These are phyloP conservation scores for Zeus faber DNA, from an alignment of 2,113 vertebrate species.

Conservation along the genomic window DNA sequence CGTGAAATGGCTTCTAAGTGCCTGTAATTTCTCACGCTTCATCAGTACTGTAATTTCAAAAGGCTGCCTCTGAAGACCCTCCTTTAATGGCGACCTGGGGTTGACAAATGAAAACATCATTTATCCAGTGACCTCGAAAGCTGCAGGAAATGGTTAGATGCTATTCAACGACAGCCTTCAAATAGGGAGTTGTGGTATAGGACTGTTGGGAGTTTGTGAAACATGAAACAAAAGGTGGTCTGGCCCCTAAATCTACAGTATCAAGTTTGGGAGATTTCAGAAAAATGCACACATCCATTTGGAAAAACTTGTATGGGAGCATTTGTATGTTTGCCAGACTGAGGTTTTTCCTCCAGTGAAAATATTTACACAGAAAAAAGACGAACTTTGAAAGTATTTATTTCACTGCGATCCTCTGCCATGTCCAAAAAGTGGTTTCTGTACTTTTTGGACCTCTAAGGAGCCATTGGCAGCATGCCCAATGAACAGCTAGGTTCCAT, in stretches of 20 bases:
- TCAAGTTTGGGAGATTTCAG: slow-evolving; percentile 67
- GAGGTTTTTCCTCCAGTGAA: slow-evolving; percentile 68
- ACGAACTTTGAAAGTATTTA: slow-evolving; percentile 64
- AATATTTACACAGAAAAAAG: slow-evolving; percentile 72
- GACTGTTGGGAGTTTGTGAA: slow-evolving; percentile 57
- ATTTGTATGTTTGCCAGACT: slow-evolving; percentile 65
- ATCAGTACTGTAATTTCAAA: slow-evolving; percentile 67
- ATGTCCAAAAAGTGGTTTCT: slow-evolving; percentile 67
- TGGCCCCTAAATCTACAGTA: slow-evolving; percentile 61
- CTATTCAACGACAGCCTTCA: slow-evolving; percentile 64
- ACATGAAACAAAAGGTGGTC: slow-evolving; percentile 73
- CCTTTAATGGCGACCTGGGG: slow-evolving; percentile 47
- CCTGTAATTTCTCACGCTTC: slow-evolving; percentile 72
- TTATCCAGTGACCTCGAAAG: slow-evolving; percentile 63
- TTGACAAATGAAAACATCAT: slow-evolving; percentile 70
- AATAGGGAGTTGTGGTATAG: slow-evolving; percentile 60
- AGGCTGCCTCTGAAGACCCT: slow-evolving; percentile 52
- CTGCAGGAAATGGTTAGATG: slow-evolving; percentile 66
- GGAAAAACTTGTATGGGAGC: slow-evolving; percentile 67
- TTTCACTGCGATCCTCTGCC: slow-evolving; percentile 60
- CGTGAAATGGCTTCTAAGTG: slow-evolving; percentile 68
- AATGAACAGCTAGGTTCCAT: slow-evolving; percentile 33
- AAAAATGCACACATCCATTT: slow-evolving; percentile 66
- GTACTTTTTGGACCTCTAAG: slow-evolving; percentile 49
- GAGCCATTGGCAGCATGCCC: too few relatives aligned